Conservation (phyloP, 2,113 vertebrate genomes). For the Lepus europaeus region DNA sequence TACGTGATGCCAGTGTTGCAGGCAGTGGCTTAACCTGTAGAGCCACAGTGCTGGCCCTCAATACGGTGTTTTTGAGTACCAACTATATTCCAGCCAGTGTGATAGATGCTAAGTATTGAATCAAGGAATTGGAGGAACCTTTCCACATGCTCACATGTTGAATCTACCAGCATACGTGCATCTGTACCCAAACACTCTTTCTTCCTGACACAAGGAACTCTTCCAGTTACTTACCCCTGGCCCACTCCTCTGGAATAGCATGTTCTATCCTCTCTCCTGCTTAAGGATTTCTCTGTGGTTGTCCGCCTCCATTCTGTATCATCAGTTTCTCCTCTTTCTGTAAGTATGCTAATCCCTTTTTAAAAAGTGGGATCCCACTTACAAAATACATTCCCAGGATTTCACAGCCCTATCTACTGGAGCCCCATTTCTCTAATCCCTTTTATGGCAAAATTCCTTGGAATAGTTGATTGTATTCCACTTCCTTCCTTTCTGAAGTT, state of each 20-base stretch:
- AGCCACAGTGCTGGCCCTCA: too few species aligned
- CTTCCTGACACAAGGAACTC: not conserved
- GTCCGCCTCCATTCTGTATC: rapidly evolving
- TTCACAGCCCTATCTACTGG: not conserved
- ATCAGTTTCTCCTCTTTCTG: not conserved
- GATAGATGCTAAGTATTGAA: not conserved
- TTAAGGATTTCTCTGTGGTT: not conserved
- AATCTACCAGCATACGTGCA: rapidly evolving
- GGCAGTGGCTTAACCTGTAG: too few species aligned
- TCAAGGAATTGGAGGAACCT: not conserved
- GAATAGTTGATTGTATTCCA: not conserved
- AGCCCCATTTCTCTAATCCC: not conserved
- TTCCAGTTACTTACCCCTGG: not conserved
- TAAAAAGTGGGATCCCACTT: not conserved
- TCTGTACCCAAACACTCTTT: not conserved
- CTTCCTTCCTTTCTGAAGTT: not conserved
- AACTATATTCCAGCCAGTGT: not conserved
- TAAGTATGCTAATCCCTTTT: not conserved
- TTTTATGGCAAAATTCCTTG: not conserved
- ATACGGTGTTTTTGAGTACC: not conserved
- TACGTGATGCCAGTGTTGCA: too few species aligned
- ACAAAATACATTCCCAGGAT: not conserved
- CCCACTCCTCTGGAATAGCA: not conserved
- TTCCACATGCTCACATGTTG: not conserved
- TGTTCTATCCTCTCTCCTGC: not conserved